Evolutionary conservation across 1,140 invertebrate species (phyloP).

Genomic region (Acyrthosiphon pisum): DNA sequence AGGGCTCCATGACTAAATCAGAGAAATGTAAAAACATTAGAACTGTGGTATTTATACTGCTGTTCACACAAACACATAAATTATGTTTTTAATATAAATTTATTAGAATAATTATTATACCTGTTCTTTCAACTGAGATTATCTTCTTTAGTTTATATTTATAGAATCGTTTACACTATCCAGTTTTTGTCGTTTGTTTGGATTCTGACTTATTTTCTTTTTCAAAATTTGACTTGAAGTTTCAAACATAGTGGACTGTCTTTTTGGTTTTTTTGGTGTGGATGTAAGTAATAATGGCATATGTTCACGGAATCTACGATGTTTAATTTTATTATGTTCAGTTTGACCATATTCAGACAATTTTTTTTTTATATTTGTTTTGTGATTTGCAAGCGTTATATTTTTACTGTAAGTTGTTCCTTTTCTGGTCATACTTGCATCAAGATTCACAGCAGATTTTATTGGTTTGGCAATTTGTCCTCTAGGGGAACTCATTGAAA

Average conservation of each 20-base stretch:
- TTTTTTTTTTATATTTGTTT: conserved; percentile 41
- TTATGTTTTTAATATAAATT: not conserved
- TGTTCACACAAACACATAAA: not conserved
- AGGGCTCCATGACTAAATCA: not conserved
- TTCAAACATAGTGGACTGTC: not conserved
- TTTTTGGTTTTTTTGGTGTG: conserved; percentile 25
- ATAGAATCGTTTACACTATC: conserved; percentile 23
- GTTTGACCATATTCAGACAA: not conserved
- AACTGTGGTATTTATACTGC: not conserved
- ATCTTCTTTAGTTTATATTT: conserved; percentile 6
- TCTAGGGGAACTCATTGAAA: conserved; percentile 38
- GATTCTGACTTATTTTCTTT: conserved; percentile 16
- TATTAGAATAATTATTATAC: not conserved
- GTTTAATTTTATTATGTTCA: conserved; percentile 5
- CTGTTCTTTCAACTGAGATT: not conserved
- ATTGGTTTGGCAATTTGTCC: not conserved
- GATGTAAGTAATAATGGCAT: conserved; percentile 16
- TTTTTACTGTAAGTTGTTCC: conserved; percentile 18
- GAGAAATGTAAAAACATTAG: not conserved
- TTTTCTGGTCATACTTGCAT: conserved; percentile 26
- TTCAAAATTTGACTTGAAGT: conserved; percentile 33
- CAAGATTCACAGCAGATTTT: not conserved
- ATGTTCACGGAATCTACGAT: not conserved
- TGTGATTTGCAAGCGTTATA: not conserved
- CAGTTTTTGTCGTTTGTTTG: not conserved